Evolutionary conservation across 2,113 vertebrate species (phyloP), one percentile per base, ranked within the genome.

Genomic region (Panthera uncia): DNA sequence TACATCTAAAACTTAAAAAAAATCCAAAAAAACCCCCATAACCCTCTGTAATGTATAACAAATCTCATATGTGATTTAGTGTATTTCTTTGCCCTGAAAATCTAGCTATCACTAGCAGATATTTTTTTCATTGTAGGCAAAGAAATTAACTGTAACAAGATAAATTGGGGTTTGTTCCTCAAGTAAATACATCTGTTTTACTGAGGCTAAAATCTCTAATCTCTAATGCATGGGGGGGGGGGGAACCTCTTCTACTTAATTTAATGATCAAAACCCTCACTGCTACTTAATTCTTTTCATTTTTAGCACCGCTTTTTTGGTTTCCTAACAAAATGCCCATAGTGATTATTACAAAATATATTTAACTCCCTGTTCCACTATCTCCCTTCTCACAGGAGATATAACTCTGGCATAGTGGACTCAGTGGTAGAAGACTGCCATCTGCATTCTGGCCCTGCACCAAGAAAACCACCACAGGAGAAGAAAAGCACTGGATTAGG

Each of bases 41-140:
- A 61, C 57, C 38, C 13, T 45, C 73, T 3, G 13, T 76, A 45
- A 85, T 61, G 45, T 81, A 6, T 50, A 84, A 90, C 16, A 84
- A 25, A 91, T 91, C 68, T 50, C 45, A 90, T 80, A 93, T 21
- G 50, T 52, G 48, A 63, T 27, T 63, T 90, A 66, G 85, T 71
- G 73, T 71, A 81, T 71, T 45, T 92, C 61, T 94, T 71, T 91
- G 50, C 36, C 91, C 5, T 91, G 50, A 91, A 95, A 95, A 74
- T 25, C 71, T 92, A 71, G 38, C 61, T 94, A 52, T 48, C 85
- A 94, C 29, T 81, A 92, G 41, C 10, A 71, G 36, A 11, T 45
- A 83, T 38, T 80, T 87, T 79, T 79, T 92, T 84, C 36, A 95
- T 69, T 89, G 89, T 31, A 91, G 23, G 63, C 65, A 97, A 97